These are phyloP conservation scores for Chascanopsetta lugubris DNA, from an alignment of 2,113 vertebrate genomes.

Conservation along the genomic window DNA sequence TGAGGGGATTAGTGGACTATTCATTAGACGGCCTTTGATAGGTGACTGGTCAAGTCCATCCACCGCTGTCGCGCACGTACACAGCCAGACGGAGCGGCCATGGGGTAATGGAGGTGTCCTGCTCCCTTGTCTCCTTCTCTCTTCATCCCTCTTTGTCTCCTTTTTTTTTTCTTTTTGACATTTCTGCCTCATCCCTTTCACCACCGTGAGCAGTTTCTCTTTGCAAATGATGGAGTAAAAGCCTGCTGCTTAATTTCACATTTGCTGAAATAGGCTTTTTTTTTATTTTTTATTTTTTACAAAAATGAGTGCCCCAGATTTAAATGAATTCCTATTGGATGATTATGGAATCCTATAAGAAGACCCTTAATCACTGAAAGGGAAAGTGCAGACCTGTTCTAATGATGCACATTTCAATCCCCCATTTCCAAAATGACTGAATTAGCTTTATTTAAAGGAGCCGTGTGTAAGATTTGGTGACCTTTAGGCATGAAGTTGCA, in stretches of 20 bases:
- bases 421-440: too few species aligned
- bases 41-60: slow-evolving; percentile 55
- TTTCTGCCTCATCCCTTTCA: slow-evolving; percentile 35
- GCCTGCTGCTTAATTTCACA: background rate
- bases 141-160: slow-evolving; percentile 34
- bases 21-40: slow-evolving; percentile 70
- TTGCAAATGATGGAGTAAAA: slow-evolving; percentile 16
- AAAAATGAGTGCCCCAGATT: background rate
- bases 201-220: slow-evolving; percentile 10
- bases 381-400: background rate
- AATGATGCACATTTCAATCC: background rate
- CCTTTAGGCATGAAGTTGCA: too few species aligned
- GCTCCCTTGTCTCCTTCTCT: slow-evolving; percentile 22
- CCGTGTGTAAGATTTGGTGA: too few species aligned
- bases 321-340: background rate
- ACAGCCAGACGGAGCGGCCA: slow-evolving; percentile 53
- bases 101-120: slow-evolving; percentile 54
- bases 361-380: background rate
- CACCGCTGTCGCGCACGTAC: slow-evolving; percentile 26
- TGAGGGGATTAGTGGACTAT: slow-evolving; percentile 74
- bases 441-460: too few species aligned
- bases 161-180: slow-evolving; percentile 7
- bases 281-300: too few species aligned
- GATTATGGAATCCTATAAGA: background rate
- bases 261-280: background rate